Evolutionary conservation across 2,888 invertebrate species (phyloP), one percentile per base, ranked within the genome.

Genomic region (Helicoverpa assulta): DNA sequence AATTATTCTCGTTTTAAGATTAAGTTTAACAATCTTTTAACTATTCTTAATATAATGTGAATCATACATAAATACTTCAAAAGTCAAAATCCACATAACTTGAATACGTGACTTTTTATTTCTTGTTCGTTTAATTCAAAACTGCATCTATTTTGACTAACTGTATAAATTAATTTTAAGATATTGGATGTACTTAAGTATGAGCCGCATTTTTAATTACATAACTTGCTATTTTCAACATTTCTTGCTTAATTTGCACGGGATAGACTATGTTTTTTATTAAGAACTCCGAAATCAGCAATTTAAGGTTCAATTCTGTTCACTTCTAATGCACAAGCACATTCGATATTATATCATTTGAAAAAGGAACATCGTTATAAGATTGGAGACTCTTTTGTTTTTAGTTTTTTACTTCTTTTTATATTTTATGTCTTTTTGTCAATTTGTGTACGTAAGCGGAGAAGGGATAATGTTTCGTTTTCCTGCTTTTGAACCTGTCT

Each of bases 401-500:
- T n/a, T 6, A n/a, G 40, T 40, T 47, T 47, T 47, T 47, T 47
- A n/a, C 47, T 47, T 4, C 7, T 47, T 16, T 47, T 47, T 47
- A 12, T 12, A 47, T n/a, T 47, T 47, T 16, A n/a, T 43, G 16
- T 10, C 16, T 47, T 47, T 16, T 47, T 47, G 47, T n/a, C 16
- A 16, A 47, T 47, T n/a, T 47, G 16, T n/a, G 6, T n/a, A 47
- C 47, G 47, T 5, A n/a, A 47, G 40, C 40, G 14, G 43, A 14
- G 16, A 43, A 43, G 47, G 47, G n/a, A n/a, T n/a, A 43, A 4
- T 5, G 43, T 43, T 47, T 47, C 18, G 10, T 55, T 55, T 55
- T 55, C 55, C 55, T 55, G 55, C 33, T 55, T 29, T 18, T 55
- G 33, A 8, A 55, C 55, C 33, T 18, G 55, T 55, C 16, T 55